Evolutionary conservation across 2,113 vertebrate species (phyloP), one percentile per base, ranked within the genome.

Genomic region (Tachuris rubrigastra): DNA sequence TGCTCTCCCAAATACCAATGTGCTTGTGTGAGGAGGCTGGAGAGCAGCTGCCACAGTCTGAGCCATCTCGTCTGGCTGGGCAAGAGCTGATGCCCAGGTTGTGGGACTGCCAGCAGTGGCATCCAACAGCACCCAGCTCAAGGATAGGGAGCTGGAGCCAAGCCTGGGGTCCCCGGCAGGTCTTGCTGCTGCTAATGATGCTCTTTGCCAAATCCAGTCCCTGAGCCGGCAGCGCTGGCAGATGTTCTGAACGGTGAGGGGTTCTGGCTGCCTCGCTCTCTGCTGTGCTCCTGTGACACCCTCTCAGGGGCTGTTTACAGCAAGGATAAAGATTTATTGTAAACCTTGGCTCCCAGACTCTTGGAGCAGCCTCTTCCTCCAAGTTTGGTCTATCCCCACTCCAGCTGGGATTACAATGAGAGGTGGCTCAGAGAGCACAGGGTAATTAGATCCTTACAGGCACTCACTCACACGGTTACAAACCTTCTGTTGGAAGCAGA

Each of bases 311-410:
- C 67, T 85, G 89, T 95, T 97, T 93, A 89, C 28, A 82, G 62
- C 8, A 28, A 49, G n/a, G 53, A 71, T 20, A 53, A 79, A 42
- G 92, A 97, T 90, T 96, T 91, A 94, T 96, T 77, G 79, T 92
- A 90, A 93, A 82, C 47, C 23, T 89, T 94, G 84, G 65, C 87
- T 96, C 75, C 75, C 5, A 14, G 28, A 5, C 63, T 71, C 77
- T 60, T 8, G 19, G 87, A 92, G 76, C 73, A 94, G 82, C 74
- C 44, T 92, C 79, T 74, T 87, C 79, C 69, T 90, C 69, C 87
- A 31, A 84, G 92, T 89, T 73, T 80, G 87, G 73, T 63, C 85
- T 74, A 24, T 76, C 55, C 66, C 37, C 2, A 4, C 46, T 65
- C 33, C 1, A 2, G 37, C 39, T 67, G 49, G 42, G 60, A 69